Conservation (phyloP, 2,888 invertebrate genomes). For the Apamea anceps region DNA sequence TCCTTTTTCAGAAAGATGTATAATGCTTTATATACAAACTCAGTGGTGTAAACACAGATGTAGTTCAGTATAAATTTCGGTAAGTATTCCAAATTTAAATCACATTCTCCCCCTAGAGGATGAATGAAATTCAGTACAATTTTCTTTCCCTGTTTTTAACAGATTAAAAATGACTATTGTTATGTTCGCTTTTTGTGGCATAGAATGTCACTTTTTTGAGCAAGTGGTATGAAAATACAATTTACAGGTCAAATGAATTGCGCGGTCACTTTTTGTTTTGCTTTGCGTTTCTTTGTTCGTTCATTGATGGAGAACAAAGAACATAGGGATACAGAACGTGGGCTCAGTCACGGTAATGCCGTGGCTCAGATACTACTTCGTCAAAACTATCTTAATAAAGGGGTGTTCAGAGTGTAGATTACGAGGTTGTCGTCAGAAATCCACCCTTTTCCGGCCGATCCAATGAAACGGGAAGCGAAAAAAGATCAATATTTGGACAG, state of each 20-base stretch:
- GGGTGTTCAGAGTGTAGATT: slow-evolving; percentile 77
- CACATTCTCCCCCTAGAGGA: no score
- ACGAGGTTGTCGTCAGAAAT: slow-evolving; percentile 78
- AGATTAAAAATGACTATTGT: no score
- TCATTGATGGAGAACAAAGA: neutral
- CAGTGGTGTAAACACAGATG: no score
- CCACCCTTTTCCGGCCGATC: slow-evolving; percentile 82
- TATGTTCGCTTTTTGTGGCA: no score
- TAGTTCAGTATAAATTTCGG: no score
- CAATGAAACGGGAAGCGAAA: slow-evolving; percentile 85
- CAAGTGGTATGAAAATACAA: no score
- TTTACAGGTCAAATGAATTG: neutral
- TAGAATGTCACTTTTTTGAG: no score
- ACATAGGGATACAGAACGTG: neutral
- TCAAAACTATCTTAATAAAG: neutral
- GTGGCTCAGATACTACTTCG: neutral
- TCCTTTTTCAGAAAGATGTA: no score
- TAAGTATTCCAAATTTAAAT: no score
- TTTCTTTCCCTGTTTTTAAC: no score
- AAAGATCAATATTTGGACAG: slow-evolving; percentile 90
- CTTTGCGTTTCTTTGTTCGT: neutral
- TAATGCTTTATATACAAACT: no score
- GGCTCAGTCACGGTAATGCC: neutral
- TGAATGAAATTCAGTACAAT: no score
- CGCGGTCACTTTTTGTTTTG: neutral